These are phyloP conservation scores for Ochropacha duplaris DNA, from an alignment of 2,888 invertebrate genomes.

Conservation along the genomic window DNA sequence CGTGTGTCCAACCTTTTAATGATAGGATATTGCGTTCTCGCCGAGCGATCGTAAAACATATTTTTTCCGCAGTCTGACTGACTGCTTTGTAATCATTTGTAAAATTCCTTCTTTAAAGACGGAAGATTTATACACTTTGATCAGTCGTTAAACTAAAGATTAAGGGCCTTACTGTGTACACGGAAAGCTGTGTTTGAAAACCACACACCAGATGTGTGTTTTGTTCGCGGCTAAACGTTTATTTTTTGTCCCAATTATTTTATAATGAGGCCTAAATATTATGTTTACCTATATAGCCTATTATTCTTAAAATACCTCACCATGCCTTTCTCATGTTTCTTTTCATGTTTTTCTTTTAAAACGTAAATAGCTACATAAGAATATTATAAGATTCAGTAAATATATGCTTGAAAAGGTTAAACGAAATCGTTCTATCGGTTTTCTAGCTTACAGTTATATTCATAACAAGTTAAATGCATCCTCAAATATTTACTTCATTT, in stretches of 20 bases:
- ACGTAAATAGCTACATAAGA: not conserved
- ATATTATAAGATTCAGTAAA: not conserved
- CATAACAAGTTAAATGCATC: not conserved
- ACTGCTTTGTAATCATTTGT: not conserved
- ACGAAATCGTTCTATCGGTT: not conserved
- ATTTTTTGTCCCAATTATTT: not conserved
- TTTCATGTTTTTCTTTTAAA: not conserved
- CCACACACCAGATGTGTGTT: not conserved
- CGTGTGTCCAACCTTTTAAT: not conserved
- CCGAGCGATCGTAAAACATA: slow-evolving; percentile 1
- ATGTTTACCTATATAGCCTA: not conserved
- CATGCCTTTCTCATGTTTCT: too few relatives aligned
- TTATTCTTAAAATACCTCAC: not conserved
- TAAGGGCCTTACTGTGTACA: slow-evolving; percentile 1
- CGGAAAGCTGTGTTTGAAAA: not conserved
- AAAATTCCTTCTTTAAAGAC: not conserved
- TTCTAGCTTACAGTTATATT: not conserved
- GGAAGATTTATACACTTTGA: not conserved
- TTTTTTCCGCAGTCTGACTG: not conserved
- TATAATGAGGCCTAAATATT: not conserved
- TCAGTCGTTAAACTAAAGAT: not conserved
- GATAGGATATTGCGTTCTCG: not conserved
- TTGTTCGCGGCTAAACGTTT: not conserved
- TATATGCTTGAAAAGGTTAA: not conserved
- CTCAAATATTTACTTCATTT: not conserved